Base-by-base conservation (phyloP, 2,113 vertebrate species). In the Stomatorhinus ivindoensis region DNA sequence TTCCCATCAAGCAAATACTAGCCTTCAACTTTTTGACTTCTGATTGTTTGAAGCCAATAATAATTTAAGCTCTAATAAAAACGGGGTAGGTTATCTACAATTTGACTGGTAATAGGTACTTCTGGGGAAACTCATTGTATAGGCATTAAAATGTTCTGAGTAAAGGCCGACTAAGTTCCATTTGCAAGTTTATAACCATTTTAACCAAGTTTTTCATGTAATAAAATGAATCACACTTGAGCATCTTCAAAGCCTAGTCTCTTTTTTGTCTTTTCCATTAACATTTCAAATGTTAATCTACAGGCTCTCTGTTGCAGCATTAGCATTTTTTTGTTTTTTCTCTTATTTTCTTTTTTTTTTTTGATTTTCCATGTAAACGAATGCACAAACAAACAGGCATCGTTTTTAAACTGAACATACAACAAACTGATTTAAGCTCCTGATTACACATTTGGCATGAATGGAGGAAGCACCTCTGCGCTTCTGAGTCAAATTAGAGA, bases 21-120 rank as follows among this genome's bases (percentile, higher is more conserved):
- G 42, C 48, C 6, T 83, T 89, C 21, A 76, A 89, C 73, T 83
- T 27, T 85, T 42, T 89, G 27, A 42, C 76, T 58, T 89, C 61
- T 89, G 80, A 58, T 89, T 61, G 39, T 76, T 44, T 84, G 47
- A 86, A 89, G 51, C 55, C 44, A 65, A 44, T 65, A 47, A 69
- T 65, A 69, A 51, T 82, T 89, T 50, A 53, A 89, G 9, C 84
- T 27, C 86, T 73, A 50, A 69, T 89, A 47, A 69, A 86, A 89
- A 89, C 5, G 83, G 46, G 42, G 42, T 31, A 35, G 51, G 55
- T 89, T 89, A 73, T 89, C 89, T 89, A 5, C 58, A 73, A 21
- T 89, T 69, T 86, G 44, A 48, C 51, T 58, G 44, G n/a, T 89
- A 55, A 50, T 50, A 39, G 65, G 58, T 42, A 89, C 10, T 86